Evolutionary conservation across 2,113 vertebrate genomes (phyloP), one percentile per base, ranked within the genome.

Genomic region (Archocentrus centrarchus): DNA sequence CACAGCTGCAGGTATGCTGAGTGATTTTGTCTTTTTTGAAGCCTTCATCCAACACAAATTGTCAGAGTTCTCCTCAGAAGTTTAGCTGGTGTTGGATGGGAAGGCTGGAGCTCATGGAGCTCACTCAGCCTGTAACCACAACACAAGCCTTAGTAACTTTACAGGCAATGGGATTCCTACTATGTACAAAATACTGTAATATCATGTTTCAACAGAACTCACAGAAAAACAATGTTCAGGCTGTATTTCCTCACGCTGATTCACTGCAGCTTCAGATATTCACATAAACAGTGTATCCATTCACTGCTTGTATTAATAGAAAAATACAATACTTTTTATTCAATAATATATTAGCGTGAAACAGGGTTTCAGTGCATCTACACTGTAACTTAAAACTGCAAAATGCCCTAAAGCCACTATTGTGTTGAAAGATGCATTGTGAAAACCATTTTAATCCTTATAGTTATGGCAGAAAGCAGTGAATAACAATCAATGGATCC

Each of bases 121-220:
- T 84, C 37, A 77, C 39, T 92, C 11, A 63, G 59, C 44, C 39
- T 13, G 95, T 96, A 94, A 92, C 95, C 85, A 96, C 94, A 95
- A 96, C 95, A 95, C 78, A 88, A 87, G 39, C 41, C 32, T 63
- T 91, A 86, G 94, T 90, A 91, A 94, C 95, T 24, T 66, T 22
- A 37, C 44, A 77, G 47, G 17, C 47, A 87, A 79, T 24, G 41
- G 3, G 39, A 63, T 8, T 82, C 44, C 8, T 53, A 24, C 53
- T 30, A 22, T 83, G 63, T 59, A 73, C 13, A 73, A 82, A 47
- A 66, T 37, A 47, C 18, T 11, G 18, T 24, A 37, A 60, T 68
- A 75, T 89, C 59, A 22, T 11, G 20, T 85, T 86, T 91, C 75
- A 80, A 37, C 18, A 20, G 24, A 82, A 14, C 20, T 57, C 44